Percentiles rank a stretch among this genome's conserved stretches.
Conservation (phyloP, 2,113 vertebrate species). For the Lagopus muta region DNA sequence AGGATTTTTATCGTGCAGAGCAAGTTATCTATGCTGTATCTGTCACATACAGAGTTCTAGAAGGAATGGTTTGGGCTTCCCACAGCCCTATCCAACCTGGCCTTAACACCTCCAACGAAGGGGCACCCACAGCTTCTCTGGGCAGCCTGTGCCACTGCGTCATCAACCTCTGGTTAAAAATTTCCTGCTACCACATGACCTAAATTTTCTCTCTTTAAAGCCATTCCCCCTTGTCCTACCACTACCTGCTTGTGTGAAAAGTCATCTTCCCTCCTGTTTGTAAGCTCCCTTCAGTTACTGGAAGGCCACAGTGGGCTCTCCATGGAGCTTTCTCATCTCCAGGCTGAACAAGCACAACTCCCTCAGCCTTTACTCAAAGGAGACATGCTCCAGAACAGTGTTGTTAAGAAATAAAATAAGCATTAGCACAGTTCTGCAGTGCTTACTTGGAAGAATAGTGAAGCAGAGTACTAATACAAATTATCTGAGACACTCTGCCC, state of each 20-base stretch:
- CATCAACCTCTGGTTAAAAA: not conserved
- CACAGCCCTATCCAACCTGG: not conserved
- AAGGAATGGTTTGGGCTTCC: not conserved
- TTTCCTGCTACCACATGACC: not conserved
- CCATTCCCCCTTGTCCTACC: not conserved
- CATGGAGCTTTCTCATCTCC: not conserved
- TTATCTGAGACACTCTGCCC: not conserved
- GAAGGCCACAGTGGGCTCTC: not conserved
- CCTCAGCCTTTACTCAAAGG: not conserved
- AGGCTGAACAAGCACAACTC: not conserved
- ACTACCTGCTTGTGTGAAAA: not conserved
- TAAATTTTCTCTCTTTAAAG: not conserved
- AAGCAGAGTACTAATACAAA: not conserved
- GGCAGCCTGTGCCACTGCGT: not conserved
- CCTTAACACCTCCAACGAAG: not conserved
- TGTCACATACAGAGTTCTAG: not conserved
- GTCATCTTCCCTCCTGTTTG: not conserved
- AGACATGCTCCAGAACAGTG: not conserved
- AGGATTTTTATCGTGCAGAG: not conserved
- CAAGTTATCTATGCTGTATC: not conserved
- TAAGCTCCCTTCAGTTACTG: not conserved
- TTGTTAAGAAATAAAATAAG: not conserved
- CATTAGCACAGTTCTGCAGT: not conserved
- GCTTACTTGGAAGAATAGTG: conserved; percentile 7
- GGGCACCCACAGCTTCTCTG: not conserved